Evolutionary conservation across 2,797 vertebrate species (phyloP).

Genomic region (Lindbergichthys nudifrons): DNA sequence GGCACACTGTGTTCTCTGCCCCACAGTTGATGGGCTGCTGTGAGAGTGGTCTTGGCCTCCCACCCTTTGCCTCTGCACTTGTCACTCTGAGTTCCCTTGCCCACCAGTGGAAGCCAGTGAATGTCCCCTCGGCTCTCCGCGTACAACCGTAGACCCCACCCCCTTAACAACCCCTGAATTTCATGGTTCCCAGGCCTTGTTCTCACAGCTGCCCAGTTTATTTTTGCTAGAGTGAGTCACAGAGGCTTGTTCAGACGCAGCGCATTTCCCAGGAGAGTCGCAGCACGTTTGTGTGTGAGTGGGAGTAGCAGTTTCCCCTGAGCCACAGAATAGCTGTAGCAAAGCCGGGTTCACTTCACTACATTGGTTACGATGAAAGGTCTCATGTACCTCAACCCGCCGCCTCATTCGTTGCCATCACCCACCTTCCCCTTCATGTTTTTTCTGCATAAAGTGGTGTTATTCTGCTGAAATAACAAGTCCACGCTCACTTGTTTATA

Average conservation of each 20-base stretch:
- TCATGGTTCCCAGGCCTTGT: constrained; percentile 86
- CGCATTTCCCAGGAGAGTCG: constrained; percentile 78
- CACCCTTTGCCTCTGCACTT: constrained; percentile 55
- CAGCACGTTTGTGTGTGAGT: constrained; percentile 50
- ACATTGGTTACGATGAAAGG: constrained; percentile 38
- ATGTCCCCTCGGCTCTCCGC: constrained; percentile 45
- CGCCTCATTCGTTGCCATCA: constrained; percentile 50
- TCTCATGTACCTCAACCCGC: constrained; percentile 24
- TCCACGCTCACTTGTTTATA: constrained; percentile 73
- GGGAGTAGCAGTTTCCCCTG: constrained; percentile 48
- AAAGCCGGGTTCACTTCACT: constrained; percentile 42
- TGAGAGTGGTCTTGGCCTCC: constrained; percentile 60
- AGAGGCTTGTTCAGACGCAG: constrained; percentile 79
- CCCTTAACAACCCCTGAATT: constrained; percentile 75
- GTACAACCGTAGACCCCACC: constrained; percentile 57
- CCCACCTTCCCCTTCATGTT: constrained; percentile 43
- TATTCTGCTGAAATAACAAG: constrained; percentile 66
- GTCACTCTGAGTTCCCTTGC: constrained; percentile 64
- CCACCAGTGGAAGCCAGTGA: constrained; percentile 55
- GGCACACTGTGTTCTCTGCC: constrained; percentile 69
- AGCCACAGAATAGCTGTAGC: constrained; percentile 42
- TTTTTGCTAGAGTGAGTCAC: constrained; percentile 87
- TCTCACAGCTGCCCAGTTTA: constrained; percentile 88
- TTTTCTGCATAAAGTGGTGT: constrained; percentile 26
- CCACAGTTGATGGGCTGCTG: constrained; percentile 49